Evolutionary conservation across 2,888 invertebrate genomes (phyloP).

Genomic region (Chloroclysta siterata): DNA sequence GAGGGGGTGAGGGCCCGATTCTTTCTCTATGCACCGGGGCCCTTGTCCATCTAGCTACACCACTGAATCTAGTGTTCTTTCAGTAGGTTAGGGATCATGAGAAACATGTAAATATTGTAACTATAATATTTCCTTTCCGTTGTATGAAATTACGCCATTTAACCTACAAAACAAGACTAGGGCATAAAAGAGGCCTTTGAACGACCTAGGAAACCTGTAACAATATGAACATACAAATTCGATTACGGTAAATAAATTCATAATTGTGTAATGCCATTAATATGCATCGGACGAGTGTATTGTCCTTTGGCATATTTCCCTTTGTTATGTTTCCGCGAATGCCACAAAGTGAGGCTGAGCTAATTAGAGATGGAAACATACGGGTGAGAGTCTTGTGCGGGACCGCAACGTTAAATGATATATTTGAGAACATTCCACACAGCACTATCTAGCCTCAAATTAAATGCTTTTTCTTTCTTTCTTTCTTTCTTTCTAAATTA

Average conservation of each 20-base stretch:
- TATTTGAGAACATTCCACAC: too few relatives aligned
- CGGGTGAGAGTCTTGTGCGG: slow-evolving; percentile 39
- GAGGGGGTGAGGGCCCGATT: too few relatives aligned
- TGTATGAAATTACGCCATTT: background rate
- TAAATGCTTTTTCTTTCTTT: too few relatives aligned
- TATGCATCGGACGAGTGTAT: slow-evolving; percentile 36
- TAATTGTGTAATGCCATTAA: slow-evolving; percentile 33
- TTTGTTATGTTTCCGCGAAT: slow-evolving; percentile 74
- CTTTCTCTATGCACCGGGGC: too few relatives aligned
- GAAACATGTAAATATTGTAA: background rate
- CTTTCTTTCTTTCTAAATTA: too few relatives aligned
- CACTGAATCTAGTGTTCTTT: too few relatives aligned
- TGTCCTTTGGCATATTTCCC: slow-evolving; percentile 69
- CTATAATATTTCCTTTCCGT: background rate
- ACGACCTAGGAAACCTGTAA: background rate
- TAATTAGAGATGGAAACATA: slow-evolving; percentile 66
- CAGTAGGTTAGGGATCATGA: too few relatives aligned
- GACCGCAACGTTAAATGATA: background rate
- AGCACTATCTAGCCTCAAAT: too few relatives aligned
- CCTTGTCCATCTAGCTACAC: too few relatives aligned
- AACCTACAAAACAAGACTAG: background rate
- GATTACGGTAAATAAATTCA: slow-evolving; percentile 26
- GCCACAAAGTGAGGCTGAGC: slow-evolving; percentile 71
- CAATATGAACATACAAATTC: slow-evolving; percentile 1
- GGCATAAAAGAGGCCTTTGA: background rate